phyloP scores from a whole-genome alignment of 30 jellyfish, hydroid and myxozoan genomes.

The Pelagia noctiluca region DNA sequence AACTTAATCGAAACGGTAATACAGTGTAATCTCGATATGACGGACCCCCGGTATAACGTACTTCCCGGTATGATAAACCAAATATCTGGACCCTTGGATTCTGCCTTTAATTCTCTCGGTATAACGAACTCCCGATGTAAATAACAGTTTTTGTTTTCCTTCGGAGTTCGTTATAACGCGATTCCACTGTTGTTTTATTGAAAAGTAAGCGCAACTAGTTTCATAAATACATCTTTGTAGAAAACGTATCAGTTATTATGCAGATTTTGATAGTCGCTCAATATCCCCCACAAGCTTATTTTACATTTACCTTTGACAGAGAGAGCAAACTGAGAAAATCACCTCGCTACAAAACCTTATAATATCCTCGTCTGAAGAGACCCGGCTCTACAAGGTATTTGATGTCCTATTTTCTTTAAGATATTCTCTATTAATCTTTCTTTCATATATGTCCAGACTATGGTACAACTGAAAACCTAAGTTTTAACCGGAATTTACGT shows the following conservation, averaged over 20 bases:
- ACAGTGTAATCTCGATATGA: too few species aligned
- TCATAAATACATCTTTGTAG: neutral
- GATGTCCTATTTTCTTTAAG: neutral
- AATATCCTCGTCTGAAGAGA: constrained; percentile 7
- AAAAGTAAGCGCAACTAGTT: neutral
- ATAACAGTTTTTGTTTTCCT: neutral
- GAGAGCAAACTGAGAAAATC: constrained; percentile 31
- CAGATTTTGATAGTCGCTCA: too few species aligned
- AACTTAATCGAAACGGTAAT: too few species aligned
- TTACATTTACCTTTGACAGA: neutral
- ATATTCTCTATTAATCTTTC: neutral
- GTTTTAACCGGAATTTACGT: neutral
- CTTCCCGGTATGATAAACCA: too few species aligned
- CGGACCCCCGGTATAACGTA: too few species aligned
- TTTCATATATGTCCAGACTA: neutral
- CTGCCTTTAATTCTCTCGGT: too few species aligned
- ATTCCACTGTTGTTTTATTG: neutral
- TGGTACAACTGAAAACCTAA: neutral
- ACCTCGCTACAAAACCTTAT: neutral
- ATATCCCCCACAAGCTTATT: neutral
- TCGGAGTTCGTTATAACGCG: neutral
- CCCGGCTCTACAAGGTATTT: neutral
- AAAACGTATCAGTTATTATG: neutral
- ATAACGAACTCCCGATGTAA: neutral
- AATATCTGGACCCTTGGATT: too few species aligned